Percentiles rank a stretch among this genome's conserved stretches.
These are phyloP conservation scores for Drosophila falleni DNA, from an alignment of 2,888 invertebrate genomes.

Conservation along the genomic window DNA sequence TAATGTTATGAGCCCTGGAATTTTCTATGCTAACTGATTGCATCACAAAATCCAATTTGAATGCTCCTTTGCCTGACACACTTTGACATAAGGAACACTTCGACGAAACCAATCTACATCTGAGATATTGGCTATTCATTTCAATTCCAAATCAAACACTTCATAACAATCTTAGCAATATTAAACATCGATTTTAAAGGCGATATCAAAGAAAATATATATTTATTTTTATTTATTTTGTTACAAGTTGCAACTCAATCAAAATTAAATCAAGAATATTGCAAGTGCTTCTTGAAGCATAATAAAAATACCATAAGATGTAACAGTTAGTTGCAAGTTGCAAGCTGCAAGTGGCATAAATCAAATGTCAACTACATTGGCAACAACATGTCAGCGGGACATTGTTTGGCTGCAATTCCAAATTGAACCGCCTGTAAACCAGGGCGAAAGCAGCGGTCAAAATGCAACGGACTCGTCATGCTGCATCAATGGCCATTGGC, in stretches of 20 bases:
- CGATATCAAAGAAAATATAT: background rate
- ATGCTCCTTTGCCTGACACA: too few species aligned
- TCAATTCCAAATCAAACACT: background rate
- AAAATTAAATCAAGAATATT: background rate
- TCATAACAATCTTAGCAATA: background rate
- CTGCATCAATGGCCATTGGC: conserved; percentile 7
- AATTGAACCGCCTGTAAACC: conserved; percentile 26
- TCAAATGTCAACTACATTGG: conserved; percentile 36
- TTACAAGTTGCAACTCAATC: background rate
- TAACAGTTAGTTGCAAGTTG: conserved; percentile 19
- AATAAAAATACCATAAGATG: background rate
- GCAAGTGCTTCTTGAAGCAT: background rate
- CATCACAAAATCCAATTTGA: too few species aligned
- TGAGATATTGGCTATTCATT: background rate
- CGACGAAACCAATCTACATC: background rate
- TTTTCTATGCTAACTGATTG: too few species aligned
- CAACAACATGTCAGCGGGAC: conserved; percentile 40
- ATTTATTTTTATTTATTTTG: background rate
- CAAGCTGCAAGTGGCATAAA: conserved; percentile 28
- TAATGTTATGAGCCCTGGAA: too few species aligned
- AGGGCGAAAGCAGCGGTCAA: conserved; percentile 19
- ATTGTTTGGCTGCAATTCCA: conserved; percentile 29
- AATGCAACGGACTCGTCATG: conserved; percentile 37
- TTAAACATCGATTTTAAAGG: background rate
- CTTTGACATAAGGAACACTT: background rate